A percentile compares a stretch with the other conserved stretches of the same genome.
Evolutionary conservation across 2,888 invertebrate species (phyloP).

Genomic region (Eupeodes luniger): DNA sequence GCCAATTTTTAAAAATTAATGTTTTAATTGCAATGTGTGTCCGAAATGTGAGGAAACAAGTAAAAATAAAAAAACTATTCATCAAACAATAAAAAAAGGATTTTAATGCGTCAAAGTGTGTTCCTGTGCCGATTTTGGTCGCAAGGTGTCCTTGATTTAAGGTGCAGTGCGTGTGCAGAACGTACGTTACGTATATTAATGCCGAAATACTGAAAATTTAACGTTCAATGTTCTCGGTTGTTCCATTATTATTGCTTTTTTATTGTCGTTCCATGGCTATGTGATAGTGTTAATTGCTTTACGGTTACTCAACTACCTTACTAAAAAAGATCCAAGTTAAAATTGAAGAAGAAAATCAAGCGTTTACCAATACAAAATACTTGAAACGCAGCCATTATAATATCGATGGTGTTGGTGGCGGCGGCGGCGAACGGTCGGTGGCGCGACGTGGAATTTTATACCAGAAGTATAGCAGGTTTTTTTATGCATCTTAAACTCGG

Average conservation of each 20-base stretch:
- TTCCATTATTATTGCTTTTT: constrained; percentile 48
- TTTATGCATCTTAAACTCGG: constrained; percentile 23
- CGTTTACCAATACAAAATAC: constrained; percentile 19
- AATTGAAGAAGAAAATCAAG: background rate
- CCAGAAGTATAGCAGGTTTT: constrained; percentile 26
- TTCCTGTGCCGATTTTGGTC: background rate
- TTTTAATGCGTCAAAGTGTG: constrained; percentile 54
- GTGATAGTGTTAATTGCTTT: constrained; percentile 71
- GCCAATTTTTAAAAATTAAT: constrained; percentile 5
- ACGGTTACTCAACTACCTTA: constrained; percentile 53
- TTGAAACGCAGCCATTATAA: background rate
- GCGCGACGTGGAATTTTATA: too few relatives aligned
- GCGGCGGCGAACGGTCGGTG: too few relatives aligned
- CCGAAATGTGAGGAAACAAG: background rate
- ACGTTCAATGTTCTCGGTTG: constrained; percentile 14
- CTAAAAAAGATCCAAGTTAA: constrained; percentile 12
- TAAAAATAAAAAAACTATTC: constrained; percentile 8
- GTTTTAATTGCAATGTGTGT: constrained; percentile 37
- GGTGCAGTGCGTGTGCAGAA: constrained; percentile 1
- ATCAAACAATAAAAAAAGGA: constrained; percentile 65
- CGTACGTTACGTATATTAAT: background rate
- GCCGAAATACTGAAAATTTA: constrained; percentile 15
- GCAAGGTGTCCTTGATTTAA: constrained; percentile 67
- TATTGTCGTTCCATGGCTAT: constrained; percentile 28
- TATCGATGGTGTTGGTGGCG: background rate